Conservation (phyloP, 2,113 vertebrate genomes). For the Elephas maximus region DNA sequence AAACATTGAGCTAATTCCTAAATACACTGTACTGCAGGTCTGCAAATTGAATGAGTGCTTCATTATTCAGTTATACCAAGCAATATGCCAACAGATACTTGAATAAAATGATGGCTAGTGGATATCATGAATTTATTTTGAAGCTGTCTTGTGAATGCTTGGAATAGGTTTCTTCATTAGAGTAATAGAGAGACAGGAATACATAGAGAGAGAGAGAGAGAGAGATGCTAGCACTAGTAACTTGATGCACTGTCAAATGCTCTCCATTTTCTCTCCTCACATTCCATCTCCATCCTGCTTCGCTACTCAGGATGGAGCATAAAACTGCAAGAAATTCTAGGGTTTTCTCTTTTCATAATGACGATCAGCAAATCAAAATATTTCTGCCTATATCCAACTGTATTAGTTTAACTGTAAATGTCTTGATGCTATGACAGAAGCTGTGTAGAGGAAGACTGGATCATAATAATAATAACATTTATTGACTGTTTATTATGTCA, state of each 20-base stretch:
- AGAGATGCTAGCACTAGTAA: background rate
- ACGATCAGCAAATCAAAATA: conserved; percentile 26
- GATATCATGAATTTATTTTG: conserved; percentile 69
- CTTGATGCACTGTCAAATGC: conserved; percentile 45
- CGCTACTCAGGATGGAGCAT: conserved; percentile 51
- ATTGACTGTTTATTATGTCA: background rate
- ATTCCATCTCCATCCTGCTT: conserved; percentile 24
- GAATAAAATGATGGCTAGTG: conserved; percentile 57
- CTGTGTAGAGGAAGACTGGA: background rate
- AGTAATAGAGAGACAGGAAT: background rate
- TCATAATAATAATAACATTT: conserved; percentile 20
- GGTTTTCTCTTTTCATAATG: background rate
- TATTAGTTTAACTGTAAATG: conserved; percentile 24
- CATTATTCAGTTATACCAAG: conserved; percentile 73
- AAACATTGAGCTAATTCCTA: conserved; percentile 75
- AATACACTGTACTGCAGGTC: conserved; percentile 61
- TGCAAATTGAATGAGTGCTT: conserved; percentile 76
- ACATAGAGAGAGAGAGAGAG: background rate
- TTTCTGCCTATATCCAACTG: background rate
- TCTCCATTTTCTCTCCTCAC: conserved; percentile 28
- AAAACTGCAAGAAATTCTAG: background rate
- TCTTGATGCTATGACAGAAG: background rate
- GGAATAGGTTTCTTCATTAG: conserved; percentile 65
- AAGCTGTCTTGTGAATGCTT: conserved; percentile 61
- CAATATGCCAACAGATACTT: conserved; percentile 66